Conservation (phyloP, 2,888 invertebrate species). For the Aplocera efformata region DNA sequence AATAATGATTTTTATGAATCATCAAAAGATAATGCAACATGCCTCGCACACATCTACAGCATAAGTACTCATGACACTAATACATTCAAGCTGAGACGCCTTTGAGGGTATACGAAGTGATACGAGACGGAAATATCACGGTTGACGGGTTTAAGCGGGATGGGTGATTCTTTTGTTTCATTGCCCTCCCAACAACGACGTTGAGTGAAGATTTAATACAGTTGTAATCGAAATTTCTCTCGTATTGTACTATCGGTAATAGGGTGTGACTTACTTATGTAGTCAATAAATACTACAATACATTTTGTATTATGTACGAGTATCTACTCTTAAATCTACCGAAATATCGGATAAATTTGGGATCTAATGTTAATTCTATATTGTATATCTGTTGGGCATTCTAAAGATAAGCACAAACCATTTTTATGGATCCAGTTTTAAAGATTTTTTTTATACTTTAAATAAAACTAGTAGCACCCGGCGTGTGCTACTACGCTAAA, state of each 20-base stretch:
- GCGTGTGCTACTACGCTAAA: too few species aligned
- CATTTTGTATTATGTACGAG: neutral
- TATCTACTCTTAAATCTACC: too few species aligned
- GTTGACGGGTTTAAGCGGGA: conserved; percentile 47
- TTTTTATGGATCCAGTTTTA: too few species aligned
- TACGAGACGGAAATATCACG: conserved; percentile 57
- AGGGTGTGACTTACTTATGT: conserved; percentile 20
- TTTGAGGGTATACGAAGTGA: conserved; percentile 64
- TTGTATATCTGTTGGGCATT: too few species aligned
- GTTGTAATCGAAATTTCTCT: conserved; percentile 62
- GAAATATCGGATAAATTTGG: too few species aligned
- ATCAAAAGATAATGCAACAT: conserved; percentile 42
- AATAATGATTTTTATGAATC: conserved; percentile 38
- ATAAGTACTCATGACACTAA: conserved; percentile 51
- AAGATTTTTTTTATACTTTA: too few species aligned
- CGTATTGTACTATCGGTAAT: conserved; percentile 29
- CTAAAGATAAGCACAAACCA: too few species aligned
- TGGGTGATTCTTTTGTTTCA: conserved; percentile 67
- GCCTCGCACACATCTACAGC: conserved; percentile 40
- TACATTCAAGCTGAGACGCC: conserved; percentile 60
- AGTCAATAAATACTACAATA: conserved; percentile 1
- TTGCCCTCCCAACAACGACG: conserved; percentile 68
- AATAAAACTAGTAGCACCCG: too few species aligned
- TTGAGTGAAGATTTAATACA: conserved; percentile 68
- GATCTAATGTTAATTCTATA: too few species aligned